A percentile compares a stretch with the other conserved stretches of the same genome.
Evolutionary conservation across 2,113 vertebrate genomes (phyloP).

Genomic region (Plotosus lineatus): DNA sequence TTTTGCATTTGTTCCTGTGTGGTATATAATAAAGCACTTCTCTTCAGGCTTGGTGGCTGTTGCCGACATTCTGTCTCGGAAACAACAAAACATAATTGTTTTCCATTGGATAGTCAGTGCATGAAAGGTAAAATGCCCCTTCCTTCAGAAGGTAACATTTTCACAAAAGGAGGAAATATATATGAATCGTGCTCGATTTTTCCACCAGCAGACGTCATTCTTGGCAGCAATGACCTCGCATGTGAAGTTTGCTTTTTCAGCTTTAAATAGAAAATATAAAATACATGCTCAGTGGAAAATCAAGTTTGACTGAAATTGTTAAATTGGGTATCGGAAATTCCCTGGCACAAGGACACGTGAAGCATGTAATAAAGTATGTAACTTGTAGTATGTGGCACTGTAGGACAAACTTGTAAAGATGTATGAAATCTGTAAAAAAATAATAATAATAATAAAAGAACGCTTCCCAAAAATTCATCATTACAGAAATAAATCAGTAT

Average conservation of each 20-base stretch:
- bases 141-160: not conserved
- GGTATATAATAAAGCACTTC: too few species aligned
- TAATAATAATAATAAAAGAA: not conserved
- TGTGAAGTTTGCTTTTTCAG: conserved; percentile 11
- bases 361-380: conserved; percentile 2
- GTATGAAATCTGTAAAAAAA: not conserved
- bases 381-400: not conserved
- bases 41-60: too few species aligned
- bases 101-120: too few species aligned
- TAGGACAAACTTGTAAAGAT: not conserved
- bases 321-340: conserved; percentile 19
- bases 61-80: too few species aligned
- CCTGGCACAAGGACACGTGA: not conserved
- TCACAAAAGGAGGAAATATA: not conserved
- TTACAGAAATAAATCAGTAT: not conserved
- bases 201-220: not conserved
- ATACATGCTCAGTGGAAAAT: not conserved
- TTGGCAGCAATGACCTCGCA: not conserved
- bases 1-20: too few species aligned
- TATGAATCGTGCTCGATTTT: not conserved
- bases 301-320: not conserved
- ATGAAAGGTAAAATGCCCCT: not conserved
- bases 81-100: too few species aligned
- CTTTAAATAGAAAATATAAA: conserved; percentile 21
- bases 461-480: not conserved